phyloP scores from a whole-genome alignment of 2,888 invertebrate species.

The Orthonevra nobilis region DNA sequence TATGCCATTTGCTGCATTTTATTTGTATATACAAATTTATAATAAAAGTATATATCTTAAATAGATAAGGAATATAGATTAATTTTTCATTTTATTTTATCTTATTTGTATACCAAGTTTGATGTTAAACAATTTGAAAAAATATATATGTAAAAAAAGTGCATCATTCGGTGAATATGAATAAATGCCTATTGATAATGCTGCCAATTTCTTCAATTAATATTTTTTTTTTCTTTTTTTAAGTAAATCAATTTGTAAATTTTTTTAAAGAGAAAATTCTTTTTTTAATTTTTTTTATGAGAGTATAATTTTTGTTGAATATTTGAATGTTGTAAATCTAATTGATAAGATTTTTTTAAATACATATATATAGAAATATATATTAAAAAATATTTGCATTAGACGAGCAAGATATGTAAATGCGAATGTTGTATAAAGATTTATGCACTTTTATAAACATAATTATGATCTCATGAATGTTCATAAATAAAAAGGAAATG shows the following conservation, averaged over 20 bases:
- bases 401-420: conserved; percentile 23
- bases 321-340: conserved; percentile 69
- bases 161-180: conserved; percentile 31
- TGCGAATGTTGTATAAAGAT: conserved; percentile 41
- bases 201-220: conserved; percentile 36
- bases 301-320: conserved; percentile 67
- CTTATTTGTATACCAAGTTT: conserved; percentile 24
- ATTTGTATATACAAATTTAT: conserved; percentile 50
- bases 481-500: conserved; percentile 75
- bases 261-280: conserved; percentile 40
- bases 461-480: conserved; percentile 80
- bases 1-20: conserved; percentile 67
- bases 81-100: conserved; percentile 54
- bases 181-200: conserved; percentile 46
- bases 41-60: conserved; percentile 34
- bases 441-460: conserved; percentile 67
- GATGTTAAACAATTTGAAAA: conserved; percentile 8
- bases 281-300: conserved; percentile 53
- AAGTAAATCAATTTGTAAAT: conserved; percentile 69
- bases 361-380: no score
- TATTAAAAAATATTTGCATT: conserved; percentile 55
- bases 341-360: conserved; percentile 50
- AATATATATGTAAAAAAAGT: conserved; percentile 13
- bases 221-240: conserved; percentile 41
- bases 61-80: conserved; percentile 55